These are phyloP conservation scores for Craseonycteris thonglongyai DNA, from an alignment of 2,113 vertebrate species.

Conservation along the genomic window DNA sequence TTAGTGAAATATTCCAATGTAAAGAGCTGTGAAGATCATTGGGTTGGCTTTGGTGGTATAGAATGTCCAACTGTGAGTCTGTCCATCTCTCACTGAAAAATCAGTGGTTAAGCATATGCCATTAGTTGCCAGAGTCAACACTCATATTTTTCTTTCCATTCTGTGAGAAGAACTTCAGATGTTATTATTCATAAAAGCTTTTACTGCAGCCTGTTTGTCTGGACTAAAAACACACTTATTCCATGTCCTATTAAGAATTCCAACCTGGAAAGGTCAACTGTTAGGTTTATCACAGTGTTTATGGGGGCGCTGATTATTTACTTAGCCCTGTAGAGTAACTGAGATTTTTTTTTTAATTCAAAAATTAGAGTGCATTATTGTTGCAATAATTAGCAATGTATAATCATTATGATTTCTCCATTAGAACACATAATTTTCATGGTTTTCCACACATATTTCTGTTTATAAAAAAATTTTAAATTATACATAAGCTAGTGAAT, in stretches of 20 bases:
- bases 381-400: background rate
- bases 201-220: slow-evolving; percentile 39
- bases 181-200: slow-evolving; percentile 46
- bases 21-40: background rate
- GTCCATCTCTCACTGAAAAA: slow-evolving; percentile 16
- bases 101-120: slow-evolving; percentile 38
- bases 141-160: slow-evolving; percentile 44
- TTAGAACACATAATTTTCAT: background rate
- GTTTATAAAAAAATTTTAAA: background rate
- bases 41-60: background rate
- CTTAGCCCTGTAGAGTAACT: background rate
- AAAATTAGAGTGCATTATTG: slow-evolving; percentile 5
- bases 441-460: background rate
- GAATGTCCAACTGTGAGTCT: background rate
- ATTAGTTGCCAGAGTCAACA: slow-evolving; percentile 55
- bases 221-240: slow-evolving; percentile 47
- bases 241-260: background rate
- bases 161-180: slow-evolving; percentile 45
- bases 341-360: slow-evolving; percentile 24
- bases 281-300: slow-evolving; percentile 43
- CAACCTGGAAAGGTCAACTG: background rate
- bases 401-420: background rate
- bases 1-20: background rate
- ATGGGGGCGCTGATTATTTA: slow-evolving; percentile 25
- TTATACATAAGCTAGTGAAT: background rate